Conservation (phyloP, 2,888 invertebrate genomes). For the Tachystola acroxantha region DNA sequence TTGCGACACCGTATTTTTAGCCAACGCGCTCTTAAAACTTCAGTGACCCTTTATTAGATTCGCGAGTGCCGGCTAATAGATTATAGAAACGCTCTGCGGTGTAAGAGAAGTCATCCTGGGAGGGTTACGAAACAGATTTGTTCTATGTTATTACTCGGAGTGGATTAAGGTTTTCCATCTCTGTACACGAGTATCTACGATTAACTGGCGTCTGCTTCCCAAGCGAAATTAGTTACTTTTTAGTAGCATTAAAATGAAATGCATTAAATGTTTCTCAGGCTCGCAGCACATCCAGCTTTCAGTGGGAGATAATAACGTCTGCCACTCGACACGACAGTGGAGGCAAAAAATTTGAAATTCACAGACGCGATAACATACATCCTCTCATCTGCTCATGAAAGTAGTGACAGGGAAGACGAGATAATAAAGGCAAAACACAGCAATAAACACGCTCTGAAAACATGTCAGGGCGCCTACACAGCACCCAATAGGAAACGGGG, state of each 20-base stretch:
- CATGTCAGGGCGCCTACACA: constrained; percentile 47
- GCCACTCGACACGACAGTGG: constrained; percentile 22
- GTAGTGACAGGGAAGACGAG: constrained; percentile 50
- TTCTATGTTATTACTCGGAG: constrained; percentile 34
- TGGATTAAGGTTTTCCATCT: constrained; percentile 51
- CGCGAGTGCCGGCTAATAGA: constrained; percentile 54
- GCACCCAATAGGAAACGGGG: constrained; percentile 55
- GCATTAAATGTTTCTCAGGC: constrained; percentile 25
- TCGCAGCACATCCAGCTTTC: constrained; percentile 40
- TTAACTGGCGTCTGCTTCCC: constrained; percentile 4
- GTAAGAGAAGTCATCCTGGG: constrained; percentile 37
- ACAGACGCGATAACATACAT: constrained; percentile 25
- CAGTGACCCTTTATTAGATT: constrained; percentile 61
- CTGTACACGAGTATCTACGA: too few species aligned
- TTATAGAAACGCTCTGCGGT: constrained; percentile 49
- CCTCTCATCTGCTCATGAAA: constrained; percentile 19
- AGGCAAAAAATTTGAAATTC: constrained; percentile 50
- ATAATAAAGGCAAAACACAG: constrained; percentile 65
- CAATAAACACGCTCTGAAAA: constrained; percentile 62
- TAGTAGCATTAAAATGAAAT: constrained; percentile 22
- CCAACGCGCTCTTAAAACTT: constrained; percentile 69
- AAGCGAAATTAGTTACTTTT: constrained; percentile 3
- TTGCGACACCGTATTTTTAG: constrained; percentile 76
- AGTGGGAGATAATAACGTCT: constrained; percentile 41
- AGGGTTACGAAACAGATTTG: constrained; percentile 42